Evolutionary conservation across 2,888 invertebrate species (phyloP), one percentile per base, ranked within the genome.

Genomic region (Synanthedon andrenaeformis): DNA sequence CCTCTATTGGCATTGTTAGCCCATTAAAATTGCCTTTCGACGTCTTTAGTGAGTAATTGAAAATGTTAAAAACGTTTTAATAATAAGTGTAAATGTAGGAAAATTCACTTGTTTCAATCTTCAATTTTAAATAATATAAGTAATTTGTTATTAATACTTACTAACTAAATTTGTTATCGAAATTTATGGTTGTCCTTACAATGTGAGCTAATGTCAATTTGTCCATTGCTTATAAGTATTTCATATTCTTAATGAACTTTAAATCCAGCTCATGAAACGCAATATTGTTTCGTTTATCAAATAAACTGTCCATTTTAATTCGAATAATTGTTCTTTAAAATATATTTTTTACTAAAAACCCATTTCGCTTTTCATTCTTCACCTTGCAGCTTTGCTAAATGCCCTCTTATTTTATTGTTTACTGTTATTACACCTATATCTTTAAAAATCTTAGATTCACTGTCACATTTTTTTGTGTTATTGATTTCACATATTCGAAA

Each of bases 361-460:
- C 77, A 74, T 78, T 72, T 63, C 70, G 84, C 83, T 84, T 87
- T 87, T 86, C 77, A 86, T 86, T 86, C 69, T 72, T 74, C 74
- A 72, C 67, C 82, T 80, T 60, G 79, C 77, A 72, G 79, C 70
- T 51, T 41, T 67, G 65, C 64, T 54, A 53, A 35, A 14, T 5
- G 1, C 51, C 41, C 13, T 51, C n/a, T 6, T n/a, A 5, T n/a
- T 51, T 51, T n/a, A 12, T 41, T 51, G 8, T 51, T 3, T 28
- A 51, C 28, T 28, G 23, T 23, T 23, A n/a, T 35, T 5, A 19
- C 19, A 17, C 45, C 14, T 45, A 6, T 45, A 12, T n/a, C 12
- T 45, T 14, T 13, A 45, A 13, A 14, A 45, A 45, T 45, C 14
- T 10, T 45, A n/a, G 8, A 14, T 14, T 45, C 14, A 45, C 14